Evolutionary conservation across 1,140 invertebrate species (phyloP).

Genomic region (Mactra quadrangularis): DNA sequence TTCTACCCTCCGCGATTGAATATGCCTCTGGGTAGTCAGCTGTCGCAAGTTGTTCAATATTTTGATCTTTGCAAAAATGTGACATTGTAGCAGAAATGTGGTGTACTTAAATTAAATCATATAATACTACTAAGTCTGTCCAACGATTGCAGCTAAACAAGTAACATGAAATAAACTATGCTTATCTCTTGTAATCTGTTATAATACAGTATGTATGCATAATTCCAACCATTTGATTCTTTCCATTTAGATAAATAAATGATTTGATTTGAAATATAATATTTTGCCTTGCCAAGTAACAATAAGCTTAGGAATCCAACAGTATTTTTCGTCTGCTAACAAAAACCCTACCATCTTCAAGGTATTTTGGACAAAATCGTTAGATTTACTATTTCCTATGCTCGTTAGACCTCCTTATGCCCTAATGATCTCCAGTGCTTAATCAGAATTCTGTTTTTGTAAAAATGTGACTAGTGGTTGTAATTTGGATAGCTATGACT

Average conservation of each 20-base stretch:
- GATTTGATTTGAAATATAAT: conserved; percentile 36
- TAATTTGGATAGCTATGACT: conserved; percentile 50
- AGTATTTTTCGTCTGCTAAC: conserved; percentile 51
- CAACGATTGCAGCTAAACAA: conserved; percentile 46
- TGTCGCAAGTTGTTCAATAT: no score
- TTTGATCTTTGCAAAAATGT: no score
- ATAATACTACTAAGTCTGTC: no score
- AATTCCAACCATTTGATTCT: conserved; percentile 10
- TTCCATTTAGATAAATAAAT: conserved; percentile 11
- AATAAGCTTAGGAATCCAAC: conserved; percentile 20
- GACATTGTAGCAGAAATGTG: no score
- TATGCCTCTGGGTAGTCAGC: no score
- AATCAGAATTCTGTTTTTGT: no score
- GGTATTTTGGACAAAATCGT: not conserved
- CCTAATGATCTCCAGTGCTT: no score
- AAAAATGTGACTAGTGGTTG: conserved; percentile 51
- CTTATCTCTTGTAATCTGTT: not conserved
- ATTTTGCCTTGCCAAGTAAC: conserved; percentile 27
- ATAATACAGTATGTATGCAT: not conserved
- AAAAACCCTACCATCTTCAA: conserved; percentile 37
- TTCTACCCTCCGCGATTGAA: no score
- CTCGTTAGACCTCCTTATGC: no score
- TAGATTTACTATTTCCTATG: conserved; percentile 32
- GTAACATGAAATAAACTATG: not conserved
- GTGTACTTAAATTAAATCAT: no score